Evolutionary conservation across 2,113 vertebrate genomes (phyloP).

Genomic region (Cariama cristata): DNA sequence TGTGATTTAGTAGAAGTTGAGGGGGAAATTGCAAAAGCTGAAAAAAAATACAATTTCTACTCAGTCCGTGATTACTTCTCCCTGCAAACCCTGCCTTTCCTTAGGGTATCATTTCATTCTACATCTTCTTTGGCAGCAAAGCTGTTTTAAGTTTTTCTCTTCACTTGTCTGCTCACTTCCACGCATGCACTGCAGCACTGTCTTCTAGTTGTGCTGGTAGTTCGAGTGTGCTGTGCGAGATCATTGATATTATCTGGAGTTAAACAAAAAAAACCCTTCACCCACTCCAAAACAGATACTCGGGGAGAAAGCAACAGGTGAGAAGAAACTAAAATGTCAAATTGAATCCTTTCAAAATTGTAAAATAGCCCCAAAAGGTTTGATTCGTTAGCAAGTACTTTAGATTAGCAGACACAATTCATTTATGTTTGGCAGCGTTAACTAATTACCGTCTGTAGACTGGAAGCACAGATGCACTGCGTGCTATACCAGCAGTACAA

Average conservation of each 20-base stretch:
- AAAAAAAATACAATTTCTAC: not conserved
- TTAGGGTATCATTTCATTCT: not conserved
- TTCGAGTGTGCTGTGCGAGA: not conserved
- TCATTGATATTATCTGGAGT: not conserved
- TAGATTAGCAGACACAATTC: constrained; percentile 64
- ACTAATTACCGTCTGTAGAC: constrained; percentile 69
- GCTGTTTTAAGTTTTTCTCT: not conserved
- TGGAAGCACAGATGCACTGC: constrained; percentile 37
- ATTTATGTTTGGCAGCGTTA: constrained; percentile 74
- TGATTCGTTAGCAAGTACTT: constrained; percentile 61
- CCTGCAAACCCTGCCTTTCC: not conserved
- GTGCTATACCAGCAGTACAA: constrained; percentile 50
- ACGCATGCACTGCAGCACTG: not conserved
- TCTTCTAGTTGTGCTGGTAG: not conserved
- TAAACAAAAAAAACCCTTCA: not conserved
- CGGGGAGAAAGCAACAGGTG: not conserved
- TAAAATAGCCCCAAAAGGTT: constrained; percentile 26
- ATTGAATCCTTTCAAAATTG: constrained; percentile 6
- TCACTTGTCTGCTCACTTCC: not conserved
- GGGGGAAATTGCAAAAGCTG: not conserved
- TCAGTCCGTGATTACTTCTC: not conserved
- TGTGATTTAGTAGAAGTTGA: not conserved
- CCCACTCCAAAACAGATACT: not conserved
- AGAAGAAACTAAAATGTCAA: not conserved
- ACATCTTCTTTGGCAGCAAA: not conserved